These are phyloP conservation scores for Elgaria multicarinata DNA, from an alignment of 2,113 vertebrate species.

Conservation along the genomic window DNA sequence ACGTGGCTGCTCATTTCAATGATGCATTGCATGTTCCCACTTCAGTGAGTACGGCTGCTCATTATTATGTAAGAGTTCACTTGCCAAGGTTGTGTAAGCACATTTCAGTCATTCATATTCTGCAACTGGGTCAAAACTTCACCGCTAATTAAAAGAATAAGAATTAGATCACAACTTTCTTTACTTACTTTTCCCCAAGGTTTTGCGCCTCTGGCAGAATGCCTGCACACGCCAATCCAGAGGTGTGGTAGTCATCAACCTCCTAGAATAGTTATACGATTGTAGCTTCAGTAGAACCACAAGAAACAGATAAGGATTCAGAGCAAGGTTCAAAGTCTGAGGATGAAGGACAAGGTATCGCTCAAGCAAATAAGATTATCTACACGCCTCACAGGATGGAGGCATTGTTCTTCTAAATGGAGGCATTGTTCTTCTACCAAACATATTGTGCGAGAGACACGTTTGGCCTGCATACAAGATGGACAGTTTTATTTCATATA, in stretches of 20 bases:
- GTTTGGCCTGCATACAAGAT: neutral
- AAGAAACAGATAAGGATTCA: neutral
- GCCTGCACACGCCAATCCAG: slow-evolving; percentile 10
- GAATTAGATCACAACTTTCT: slow-evolving; percentile 22
- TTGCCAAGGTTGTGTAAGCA: slow-evolving; percentile 37
- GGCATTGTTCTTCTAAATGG: neutral
- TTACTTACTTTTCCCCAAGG: slow-evolving; percentile 25
- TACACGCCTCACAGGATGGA: neutral
- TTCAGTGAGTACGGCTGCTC: slow-evolving; percentile 33
- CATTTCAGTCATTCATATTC: slow-evolving; percentile 51
- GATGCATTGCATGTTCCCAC: neutral
- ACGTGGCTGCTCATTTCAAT: slow-evolving; percentile 48
- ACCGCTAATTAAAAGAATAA: slow-evolving; percentile 47
- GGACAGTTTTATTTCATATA: neutral
- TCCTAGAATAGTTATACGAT: neutral
- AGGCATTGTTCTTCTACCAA: neutral
- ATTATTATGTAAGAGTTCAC: slow-evolving; percentile 35
- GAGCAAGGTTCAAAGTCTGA: neutral
- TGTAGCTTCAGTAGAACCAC: neutral
- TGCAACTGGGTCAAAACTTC: slow-evolving; percentile 36
- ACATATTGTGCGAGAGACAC: neutral
- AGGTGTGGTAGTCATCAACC: slow-evolving; percentile 14
- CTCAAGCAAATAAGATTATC: neutral
- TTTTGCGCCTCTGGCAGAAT: slow-evolving; percentile 34
- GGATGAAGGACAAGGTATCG: neutral